Evolutionary conservation across 2,797 vertebrate genomes (phyloP).

Genomic region (Halcyon smyrnensis): DNA sequence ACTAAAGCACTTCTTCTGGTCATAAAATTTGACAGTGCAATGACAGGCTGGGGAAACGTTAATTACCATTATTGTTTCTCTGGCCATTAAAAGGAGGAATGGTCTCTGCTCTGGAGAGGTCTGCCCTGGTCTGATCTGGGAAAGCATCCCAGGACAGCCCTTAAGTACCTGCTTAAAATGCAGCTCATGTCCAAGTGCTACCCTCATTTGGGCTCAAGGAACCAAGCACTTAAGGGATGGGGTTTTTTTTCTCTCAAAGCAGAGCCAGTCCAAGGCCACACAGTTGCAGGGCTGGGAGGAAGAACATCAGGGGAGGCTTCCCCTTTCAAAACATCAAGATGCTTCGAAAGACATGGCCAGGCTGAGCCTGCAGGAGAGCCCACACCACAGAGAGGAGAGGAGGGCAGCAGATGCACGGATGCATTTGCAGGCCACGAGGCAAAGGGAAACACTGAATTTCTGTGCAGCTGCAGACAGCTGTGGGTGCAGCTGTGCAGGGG

Average conservation of each 20-base stretch:
- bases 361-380: not conserved
- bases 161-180: slow-evolving; percentile 14
- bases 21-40: not conserved
- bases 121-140: not conserved
- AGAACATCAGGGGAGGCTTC: not conserved
- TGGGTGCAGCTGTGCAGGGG: not conserved
- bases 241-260: not conserved
- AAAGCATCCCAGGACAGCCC: slow-evolving; percentile 53
- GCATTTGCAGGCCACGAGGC: not conserved
- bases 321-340: not conserved
- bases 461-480: not conserved
- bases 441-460: not conserved
- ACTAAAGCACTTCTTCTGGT: not conserved
- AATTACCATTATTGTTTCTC: slow-evolving; percentile 12
- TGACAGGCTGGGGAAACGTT: slow-evolving; percentile 26
- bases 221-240: slow-evolving; percentile 2
- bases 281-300: not conserved
- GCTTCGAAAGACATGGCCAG: not conserved
- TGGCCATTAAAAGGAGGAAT: slow-evolving; percentile 21
- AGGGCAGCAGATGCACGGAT: not conserved
- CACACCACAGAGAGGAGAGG: fast-evolving
- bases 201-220: slow-evolving; percentile 8
- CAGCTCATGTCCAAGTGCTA: not conserved
- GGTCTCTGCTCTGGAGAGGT: slow-evolving; percentile 8
- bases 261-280: slow-evolving; percentile 6